Conservation (phyloP, 1,140 invertebrate genomes). For the Drosophila athabasca region DNA sequence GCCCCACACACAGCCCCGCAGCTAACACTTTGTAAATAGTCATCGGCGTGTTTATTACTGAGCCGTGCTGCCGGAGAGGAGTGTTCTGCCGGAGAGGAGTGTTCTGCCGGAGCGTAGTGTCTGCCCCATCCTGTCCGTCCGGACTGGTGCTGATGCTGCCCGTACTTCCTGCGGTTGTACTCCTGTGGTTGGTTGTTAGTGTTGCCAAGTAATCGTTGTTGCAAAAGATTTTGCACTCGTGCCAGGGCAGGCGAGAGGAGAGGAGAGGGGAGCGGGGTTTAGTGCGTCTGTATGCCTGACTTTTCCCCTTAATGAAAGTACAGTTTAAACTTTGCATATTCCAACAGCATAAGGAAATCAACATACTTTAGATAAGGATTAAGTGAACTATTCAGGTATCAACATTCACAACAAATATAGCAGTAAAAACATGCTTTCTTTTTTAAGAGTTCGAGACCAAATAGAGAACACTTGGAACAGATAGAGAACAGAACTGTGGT, state of each 20-base stretch:
- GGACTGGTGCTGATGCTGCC: conserved; percentile 4
- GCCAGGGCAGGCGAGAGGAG: neutral
- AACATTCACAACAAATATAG: no score
- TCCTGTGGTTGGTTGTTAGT: conserved; percentile 46
- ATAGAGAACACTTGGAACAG: no score
- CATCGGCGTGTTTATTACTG: conserved; percentile 71
- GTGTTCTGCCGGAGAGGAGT: no score
- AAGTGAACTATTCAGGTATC: no score
- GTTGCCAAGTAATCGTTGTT: conserved; percentile 46
- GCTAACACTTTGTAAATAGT: conserved; percentile 69
- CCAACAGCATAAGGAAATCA: neutral
- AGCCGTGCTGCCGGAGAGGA: conserved; percentile 9
- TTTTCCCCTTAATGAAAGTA: conserved; percentile 48
- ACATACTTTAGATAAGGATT: no score
- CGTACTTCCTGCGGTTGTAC: neutral
- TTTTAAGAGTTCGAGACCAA: neutral
- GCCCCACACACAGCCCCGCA: conserved; percentile 6
- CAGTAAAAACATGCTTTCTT: neutral
- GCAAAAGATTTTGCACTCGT: conserved; percentile 36
- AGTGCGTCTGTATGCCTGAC: conserved; percentile 28
- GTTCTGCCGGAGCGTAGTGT: conserved; percentile 37
- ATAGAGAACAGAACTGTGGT: no score
- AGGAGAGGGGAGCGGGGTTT: neutral
- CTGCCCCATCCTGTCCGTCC: conserved; percentile 24
- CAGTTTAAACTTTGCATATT: conserved; percentile 46